Conservation (phyloP, 2,797 vertebrate genomes). For the Loris lydekkerianus region DNA sequence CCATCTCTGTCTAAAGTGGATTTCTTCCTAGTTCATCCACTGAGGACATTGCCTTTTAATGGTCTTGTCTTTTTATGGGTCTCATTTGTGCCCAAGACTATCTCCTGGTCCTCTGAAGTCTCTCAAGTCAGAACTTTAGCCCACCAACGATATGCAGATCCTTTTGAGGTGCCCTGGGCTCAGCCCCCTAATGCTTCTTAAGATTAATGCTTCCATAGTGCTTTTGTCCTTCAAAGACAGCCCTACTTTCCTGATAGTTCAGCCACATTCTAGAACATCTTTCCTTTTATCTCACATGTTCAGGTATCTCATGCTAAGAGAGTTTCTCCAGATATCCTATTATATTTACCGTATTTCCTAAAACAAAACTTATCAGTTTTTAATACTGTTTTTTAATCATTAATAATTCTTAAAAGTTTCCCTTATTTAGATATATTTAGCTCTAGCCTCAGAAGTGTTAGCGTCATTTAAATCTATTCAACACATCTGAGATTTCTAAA, state of each 20-base stretch:
- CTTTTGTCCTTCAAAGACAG: neutral
- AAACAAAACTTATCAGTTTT: conserved; percentile 46
- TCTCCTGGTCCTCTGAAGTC: neutral
- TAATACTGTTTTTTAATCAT: conserved; percentile 15
- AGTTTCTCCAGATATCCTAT: conserved; percentile 9
- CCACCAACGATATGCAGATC: neutral
- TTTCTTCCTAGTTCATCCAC: neutral
- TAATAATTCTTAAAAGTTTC: neutral
- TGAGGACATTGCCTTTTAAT: neutral
- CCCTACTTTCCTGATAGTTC: neutral
- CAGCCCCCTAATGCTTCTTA: neutral
- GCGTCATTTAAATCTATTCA: neutral
- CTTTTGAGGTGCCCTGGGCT: neutral
- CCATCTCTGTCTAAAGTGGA: neutral
- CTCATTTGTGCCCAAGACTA: neutral
- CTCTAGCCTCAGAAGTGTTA: neutral
- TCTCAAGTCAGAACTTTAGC: neutral
- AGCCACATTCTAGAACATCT: neutral
- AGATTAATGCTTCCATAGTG: neutral
- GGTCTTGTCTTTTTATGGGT: neutral
- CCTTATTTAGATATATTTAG: conserved; percentile 47
- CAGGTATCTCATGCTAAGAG: neutral
- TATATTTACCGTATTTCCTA: neutral
- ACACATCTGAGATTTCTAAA: neutral
- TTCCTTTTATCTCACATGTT: conserved; percentile 21